Conservation (phyloP, 2,113 vertebrate genomes). For the Neoarius graeffei region DNA sequence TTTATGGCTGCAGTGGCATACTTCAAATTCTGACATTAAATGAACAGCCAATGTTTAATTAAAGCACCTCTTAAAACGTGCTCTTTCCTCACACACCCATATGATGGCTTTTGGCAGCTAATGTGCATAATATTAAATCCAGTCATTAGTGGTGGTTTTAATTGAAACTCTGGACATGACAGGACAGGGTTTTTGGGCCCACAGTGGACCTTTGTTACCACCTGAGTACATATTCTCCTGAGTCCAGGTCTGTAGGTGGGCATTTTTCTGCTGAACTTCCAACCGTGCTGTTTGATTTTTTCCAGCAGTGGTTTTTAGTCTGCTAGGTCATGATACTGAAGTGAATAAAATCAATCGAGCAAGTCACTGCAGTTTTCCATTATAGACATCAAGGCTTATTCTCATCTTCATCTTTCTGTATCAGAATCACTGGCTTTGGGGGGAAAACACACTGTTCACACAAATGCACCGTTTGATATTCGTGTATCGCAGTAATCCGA, state of each 20-base stretch:
- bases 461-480: background rate
- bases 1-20: background rate
- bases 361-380: slow-evolving; percentile 45
- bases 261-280: slow-evolving; percentile 54
- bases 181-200: background rate
- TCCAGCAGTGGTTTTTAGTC: slow-evolving; percentile 54
- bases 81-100: background rate
- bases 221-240: background rate
- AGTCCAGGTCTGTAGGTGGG: background rate
- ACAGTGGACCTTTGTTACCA: background rate
- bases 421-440: background rate
- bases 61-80: slow-evolving; percentile 9
- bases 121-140: slow-evolving; percentile 5
- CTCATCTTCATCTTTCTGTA: slow-evolving; percentile 7
- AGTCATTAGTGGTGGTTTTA: slow-evolving; percentile 17
- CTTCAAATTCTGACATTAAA: background rate
- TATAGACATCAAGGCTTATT: slow-evolving; percentile 29
- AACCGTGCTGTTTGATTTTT: slow-evolving; percentile 53
- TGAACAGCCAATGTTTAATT: background rate
- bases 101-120: background rate
- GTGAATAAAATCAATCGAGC: slow-evolving; percentile 23
- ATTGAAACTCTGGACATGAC: background rate
- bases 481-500: slow-evolving; percentile 5
- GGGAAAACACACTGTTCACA: background rate
- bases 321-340: slow-evolving; percentile 52